A percentile compares a stretch with the other conserved stretches of the same genome.
Conservation (phyloP, 2,888 invertebrate genomes). For the Mellilla xanthometata region DNA sequence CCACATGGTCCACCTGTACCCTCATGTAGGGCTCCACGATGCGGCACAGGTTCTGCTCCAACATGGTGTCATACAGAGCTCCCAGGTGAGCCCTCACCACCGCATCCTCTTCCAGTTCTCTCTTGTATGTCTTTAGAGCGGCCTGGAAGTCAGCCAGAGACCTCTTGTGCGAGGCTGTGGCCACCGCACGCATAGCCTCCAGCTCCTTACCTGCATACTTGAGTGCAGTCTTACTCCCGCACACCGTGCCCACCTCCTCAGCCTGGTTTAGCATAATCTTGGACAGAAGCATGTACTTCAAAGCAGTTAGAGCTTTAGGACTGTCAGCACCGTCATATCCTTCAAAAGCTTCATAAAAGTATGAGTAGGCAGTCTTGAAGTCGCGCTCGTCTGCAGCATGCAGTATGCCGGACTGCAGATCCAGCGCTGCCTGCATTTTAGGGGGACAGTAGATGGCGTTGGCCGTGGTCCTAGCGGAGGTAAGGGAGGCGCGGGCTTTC, state of each 20-base stretch:
- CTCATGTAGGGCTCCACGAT: conserved; percentile 99
- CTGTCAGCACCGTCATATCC: conserved; percentile 98
- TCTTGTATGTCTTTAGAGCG: conserved; percentile 92
- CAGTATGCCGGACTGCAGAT: conserved; percentile 98
- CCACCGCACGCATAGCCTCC: conserved; percentile 99
- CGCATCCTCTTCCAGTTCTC: conserved; percentile 96
- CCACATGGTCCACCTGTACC: conserved; percentile 97
- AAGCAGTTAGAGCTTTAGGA: conserved; percentile 94
- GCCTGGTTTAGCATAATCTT: conserved; percentile 99
- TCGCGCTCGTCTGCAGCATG: conserved; percentile 99
- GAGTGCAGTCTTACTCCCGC: conserved; percentile 97
- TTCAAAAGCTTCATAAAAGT: conserved; percentile 99
- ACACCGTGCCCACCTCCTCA: conserved; percentile 97
- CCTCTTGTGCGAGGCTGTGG: conserved; percentile 97
- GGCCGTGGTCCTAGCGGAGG: conserved; percentile 99
- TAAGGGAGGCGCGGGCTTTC: conserved; percentile 97
- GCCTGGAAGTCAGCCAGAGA: conserved; percentile 98
- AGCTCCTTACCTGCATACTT: conserved; percentile 98
- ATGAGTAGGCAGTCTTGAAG: conserved; percentile 99
- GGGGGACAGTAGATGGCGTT: conserved; percentile 99
- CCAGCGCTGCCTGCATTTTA: conserved; percentile 98
- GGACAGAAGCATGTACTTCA: conserved; percentile 99
- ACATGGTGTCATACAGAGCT: conserved; percentile 98
- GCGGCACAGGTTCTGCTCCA: conserved; percentile 99
- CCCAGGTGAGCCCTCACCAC: conserved; percentile 98